phyloP scores from a whole-genome alignment of 30 jellyfish, hydroid and myxozoan species.

The Turritopsis rubra region DNA sequence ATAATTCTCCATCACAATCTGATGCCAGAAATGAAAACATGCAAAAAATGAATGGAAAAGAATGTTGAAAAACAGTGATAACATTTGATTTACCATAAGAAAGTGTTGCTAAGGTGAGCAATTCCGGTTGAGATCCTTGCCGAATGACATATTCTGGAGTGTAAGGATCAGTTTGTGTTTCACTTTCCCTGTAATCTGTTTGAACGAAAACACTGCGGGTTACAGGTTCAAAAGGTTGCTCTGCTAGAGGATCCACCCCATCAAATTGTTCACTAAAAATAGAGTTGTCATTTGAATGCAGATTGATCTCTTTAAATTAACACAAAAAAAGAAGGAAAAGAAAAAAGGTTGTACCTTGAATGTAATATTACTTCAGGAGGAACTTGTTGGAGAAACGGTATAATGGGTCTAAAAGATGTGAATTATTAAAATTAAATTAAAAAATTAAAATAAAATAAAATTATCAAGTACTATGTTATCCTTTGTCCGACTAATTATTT shows the following conservation, averaged over 20 bases:
- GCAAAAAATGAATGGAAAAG: neutral
- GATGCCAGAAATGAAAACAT: no score
- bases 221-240: slow-evolving; percentile 65
- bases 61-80: neutral
- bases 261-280: slow-evolving; percentile 48
- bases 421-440: neutral
- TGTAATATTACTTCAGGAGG: slow-evolving; percentile 81
- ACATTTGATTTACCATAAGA: slow-evolving; percentile 53
- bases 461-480: neutral
- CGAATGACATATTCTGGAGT: slow-evolving; percentile 92
- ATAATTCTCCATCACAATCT: no score
- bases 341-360: slow-evolving; percentile 39
- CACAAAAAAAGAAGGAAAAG: neutral
- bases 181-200: slow-evolving; percentile 94
- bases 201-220: slow-evolving; percentile 82
- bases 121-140: slow-evolving; percentile 97
- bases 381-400: slow-evolving; percentile 81
- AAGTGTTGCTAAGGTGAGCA: slow-evolving; percentile 83
- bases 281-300: neutral
- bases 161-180: slow-evolving; percentile 94
- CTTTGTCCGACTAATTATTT: no score
- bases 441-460: no score
- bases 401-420: slow-evolving; percentile 58
- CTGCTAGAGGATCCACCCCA: slow-evolving; percentile 50
- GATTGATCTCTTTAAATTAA: neutral